These are phyloP conservation scores for Synergus umbraculus DNA, from an alignment of 2,888 invertebrate species.

Conservation along the genomic window DNA sequence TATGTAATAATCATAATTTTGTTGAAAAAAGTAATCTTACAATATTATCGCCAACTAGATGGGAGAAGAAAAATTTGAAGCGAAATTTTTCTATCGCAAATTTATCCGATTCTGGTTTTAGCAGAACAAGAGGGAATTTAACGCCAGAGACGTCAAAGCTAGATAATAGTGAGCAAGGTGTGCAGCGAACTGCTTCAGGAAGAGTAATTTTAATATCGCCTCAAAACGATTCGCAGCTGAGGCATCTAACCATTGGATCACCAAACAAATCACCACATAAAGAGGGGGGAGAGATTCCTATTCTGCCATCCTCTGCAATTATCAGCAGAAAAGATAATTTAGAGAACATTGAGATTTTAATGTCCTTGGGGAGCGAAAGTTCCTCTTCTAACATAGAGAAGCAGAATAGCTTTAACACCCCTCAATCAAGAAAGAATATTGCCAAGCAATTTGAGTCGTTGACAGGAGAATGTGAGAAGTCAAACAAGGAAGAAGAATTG, in stretches of 20 bases:
- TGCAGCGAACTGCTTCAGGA: neutral
- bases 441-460: neutral
- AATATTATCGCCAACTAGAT: neutral
- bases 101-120: neutral
- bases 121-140: conserved; percentile 1
- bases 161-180: neutral
- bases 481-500: neutral
- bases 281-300: neutral
- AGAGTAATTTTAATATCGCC: conserved; percentile 2
- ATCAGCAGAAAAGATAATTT: neutral
- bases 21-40: neutral
- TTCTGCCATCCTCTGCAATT: neutral
- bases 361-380: neutral
- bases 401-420: neutral
- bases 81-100: conserved; percentile 7
- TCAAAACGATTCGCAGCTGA: conserved; percentile 22
- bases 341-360: no score
- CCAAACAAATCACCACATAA: neutral
- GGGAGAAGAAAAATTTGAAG: neutral
- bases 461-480: neutral
- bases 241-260: conserved; percentile 12
- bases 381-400: neutral
- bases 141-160: neutral
- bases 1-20: neutral
- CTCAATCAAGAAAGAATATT: neutral